Evolutionary conservation across 2,888 invertebrate species (phyloP), one percentile per base, ranked within the genome.

Genomic region (Parasteatoda lunata): DNA sequence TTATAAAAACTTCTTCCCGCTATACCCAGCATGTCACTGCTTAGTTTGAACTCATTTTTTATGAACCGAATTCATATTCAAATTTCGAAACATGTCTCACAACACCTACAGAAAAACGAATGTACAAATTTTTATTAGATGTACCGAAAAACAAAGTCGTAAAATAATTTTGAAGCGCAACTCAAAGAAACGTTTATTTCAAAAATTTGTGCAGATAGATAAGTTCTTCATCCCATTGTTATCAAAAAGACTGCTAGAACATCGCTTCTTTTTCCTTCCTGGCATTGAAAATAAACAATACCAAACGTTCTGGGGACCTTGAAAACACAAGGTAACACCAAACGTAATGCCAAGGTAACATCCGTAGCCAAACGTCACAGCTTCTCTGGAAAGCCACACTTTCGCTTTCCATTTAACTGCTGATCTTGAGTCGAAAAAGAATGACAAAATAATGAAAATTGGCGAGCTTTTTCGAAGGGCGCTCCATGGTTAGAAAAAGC

Each of bases 281-380:
- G 45, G 54, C 54, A 54, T 59, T 73, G 54, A 30, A 54, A 13
- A 54, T 54, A 73, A 73, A 73, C 73, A 73, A 73, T 73, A 73
- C 73, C 54, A 30, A 59, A 73, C 45, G 73, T 54, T 52, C 54
- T 11, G 8, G 52, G 45, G 52, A 73, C 73, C 73, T 73, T 73
- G 73, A 73, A 73, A 73, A 52, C 13, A 6, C 73, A 54, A 54
- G 45, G 71, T n/a, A 51, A 48, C 11, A 48, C 71, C 51, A 51
- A 71, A 52, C 7, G 73, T 73, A 73, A 73, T 73, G 73, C 73
- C 73, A 73, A 73, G 73, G 73, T 73, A 73, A 54, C 54, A 30
- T 59, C 59, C 59, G n/a, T 4, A 9, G 9, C n/a, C 59, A n/a
- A 59, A 59, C 59, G 59, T 59, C 59, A 59, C 59, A 13, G 11